Conservation (phyloP, 2,113 vertebrate species). For the Eurypyga helias region DNA sequence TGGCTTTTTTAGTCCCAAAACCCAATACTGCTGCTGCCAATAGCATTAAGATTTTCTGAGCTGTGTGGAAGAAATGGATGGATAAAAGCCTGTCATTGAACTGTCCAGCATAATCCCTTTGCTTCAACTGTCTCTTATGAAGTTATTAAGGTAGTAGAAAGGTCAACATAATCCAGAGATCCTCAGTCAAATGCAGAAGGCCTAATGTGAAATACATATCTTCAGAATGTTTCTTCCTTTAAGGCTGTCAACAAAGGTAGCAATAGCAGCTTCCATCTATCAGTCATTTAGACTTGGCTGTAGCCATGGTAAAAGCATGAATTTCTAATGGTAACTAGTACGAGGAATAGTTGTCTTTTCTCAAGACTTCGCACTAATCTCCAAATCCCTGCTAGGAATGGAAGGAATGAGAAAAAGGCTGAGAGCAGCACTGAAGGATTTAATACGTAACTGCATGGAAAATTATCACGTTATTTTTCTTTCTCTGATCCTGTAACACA, state of each 20-base stretch:
- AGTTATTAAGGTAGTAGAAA: background rate
- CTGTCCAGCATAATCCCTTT: background rate
- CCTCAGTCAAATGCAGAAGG: background rate
- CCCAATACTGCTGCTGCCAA: background rate
- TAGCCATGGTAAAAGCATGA: background rate
- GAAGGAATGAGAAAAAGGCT: background rate
- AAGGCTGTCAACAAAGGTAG: background rate
- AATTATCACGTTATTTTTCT: background rate
- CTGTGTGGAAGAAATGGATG: background rate
- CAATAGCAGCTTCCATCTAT: background rate
- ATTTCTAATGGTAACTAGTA: background rate
- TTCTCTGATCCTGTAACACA: background rate
- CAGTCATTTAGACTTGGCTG: background rate
- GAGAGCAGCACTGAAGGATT: background rate
- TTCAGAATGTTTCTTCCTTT: background rate
- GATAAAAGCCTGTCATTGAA: conserved; percentile 1
- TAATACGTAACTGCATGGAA: background rate
- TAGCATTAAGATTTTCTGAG: background rate
- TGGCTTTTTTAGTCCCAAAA: background rate
- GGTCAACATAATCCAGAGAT: background rate
- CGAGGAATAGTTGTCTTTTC: background rate
- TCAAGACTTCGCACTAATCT: background rate
- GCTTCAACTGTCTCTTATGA: conserved; percentile 6
- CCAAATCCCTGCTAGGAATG: background rate
- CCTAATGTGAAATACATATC: background rate